These are phyloP conservation scores for Hyla sarda DNA, from an alignment of 2,113 vertebrate genomes.

Conservation along the genomic window DNA sequence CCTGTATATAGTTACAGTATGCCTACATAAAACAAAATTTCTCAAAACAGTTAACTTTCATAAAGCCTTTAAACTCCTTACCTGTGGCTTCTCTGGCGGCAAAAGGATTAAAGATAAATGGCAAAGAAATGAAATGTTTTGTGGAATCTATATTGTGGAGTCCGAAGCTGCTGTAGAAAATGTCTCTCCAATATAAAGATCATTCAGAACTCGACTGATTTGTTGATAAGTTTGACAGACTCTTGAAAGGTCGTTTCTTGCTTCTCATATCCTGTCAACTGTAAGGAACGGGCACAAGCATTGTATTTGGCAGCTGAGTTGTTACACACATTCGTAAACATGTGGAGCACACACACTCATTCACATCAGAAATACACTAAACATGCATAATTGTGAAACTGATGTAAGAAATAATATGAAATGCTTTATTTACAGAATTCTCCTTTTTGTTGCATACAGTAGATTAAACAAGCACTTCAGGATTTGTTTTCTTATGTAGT, in stretches of 20 bases:
- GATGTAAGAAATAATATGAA: too few relatives aligned
- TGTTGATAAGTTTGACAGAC: conserved; percentile 59
- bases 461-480: too few relatives aligned
- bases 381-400: too few relatives aligned
- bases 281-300: conserved; percentile 12
- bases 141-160: conserved; percentile 36
- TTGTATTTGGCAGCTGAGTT: conserved; percentile 31
- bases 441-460: too few relatives aligned
- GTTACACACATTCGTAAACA: conserved; percentile 5
- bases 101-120: conserved; percentile 42
- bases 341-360: background rate
- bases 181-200: conserved; percentile 53
- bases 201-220: conserved; percentile 49
- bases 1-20: background rate
- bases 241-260: conserved; percentile 53
- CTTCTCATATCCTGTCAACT: conserved; percentile 50
- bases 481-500: too few relatives aligned
- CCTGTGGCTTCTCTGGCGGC: conserved; percentile 21
- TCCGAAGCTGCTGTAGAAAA: conserved; percentile 39
- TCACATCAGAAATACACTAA: background rate
- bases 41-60: conserved; percentile 2
- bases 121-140: conserved; percentile 42
- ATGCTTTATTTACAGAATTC: too few relatives aligned
- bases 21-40: background rate
- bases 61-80: background rate